Evolutionary conservation across 2,888 invertebrate species (phyloP).

Genomic region (Didymodactylos carnosus): DNA sequence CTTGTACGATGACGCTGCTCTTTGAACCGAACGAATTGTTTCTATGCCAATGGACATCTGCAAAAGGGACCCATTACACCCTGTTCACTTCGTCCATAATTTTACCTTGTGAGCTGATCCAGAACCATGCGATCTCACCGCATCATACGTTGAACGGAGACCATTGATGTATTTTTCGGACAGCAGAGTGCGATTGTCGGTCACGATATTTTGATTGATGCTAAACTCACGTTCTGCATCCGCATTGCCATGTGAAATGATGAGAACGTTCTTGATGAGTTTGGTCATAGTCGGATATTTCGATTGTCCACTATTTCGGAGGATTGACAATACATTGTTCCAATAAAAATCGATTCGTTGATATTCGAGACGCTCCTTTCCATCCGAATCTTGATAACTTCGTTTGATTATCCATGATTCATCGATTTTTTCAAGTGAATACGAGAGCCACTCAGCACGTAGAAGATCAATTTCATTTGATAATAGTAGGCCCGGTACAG

Average conservation of each 20-base stretch:
- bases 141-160: background rate
- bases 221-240: background rate
- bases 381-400: background rate
- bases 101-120: background rate
- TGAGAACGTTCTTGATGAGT: background rate
- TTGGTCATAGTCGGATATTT: background rate
- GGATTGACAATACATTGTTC: background rate
- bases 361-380: background rate
- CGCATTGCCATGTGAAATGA: background rate
- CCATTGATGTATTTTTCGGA: background rate
- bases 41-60: background rate
- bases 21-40: background rate
- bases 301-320: background rate
- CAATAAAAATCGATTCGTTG: background rate
- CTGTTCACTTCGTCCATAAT: background rate
- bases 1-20: background rate
- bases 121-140: background rate
- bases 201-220: background rate
- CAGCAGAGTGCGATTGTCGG: background rate
- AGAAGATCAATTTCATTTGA: background rate
- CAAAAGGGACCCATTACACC: background rate
- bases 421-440: background rate
- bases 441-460: background rate
- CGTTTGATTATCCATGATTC: background rate
- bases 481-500: background rate